Evolutionary conservation across 1,140 invertebrate genomes (phyloP).

Genomic region (Acromyrmex heyeri): DNA sequence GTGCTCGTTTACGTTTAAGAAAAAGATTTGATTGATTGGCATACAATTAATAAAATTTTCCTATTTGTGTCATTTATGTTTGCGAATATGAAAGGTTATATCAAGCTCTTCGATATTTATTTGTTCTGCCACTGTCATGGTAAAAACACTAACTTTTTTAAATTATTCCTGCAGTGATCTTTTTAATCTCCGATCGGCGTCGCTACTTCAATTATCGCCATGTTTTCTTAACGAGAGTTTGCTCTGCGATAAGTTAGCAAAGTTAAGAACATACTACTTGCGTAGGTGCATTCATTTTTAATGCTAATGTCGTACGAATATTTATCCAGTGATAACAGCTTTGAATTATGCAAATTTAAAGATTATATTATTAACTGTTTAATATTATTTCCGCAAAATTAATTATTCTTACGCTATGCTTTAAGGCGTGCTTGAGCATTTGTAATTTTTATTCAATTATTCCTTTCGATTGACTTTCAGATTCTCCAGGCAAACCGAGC

Average conservation of each 20-base stretch:
- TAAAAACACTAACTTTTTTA: constrained; percentile 10
- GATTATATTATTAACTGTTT: background rate
- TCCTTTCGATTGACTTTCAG: constrained; percentile 8
- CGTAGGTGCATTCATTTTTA: background rate
- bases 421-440: background rate
- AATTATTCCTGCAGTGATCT: constrained; percentile 5
- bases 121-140: constrained; percentile 1
- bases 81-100: constrained; percentile 21
- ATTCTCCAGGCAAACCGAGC: background rate
- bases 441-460: constrained; percentile 11
- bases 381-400: background rate
- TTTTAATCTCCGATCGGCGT: constrained; percentile 17
- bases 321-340: constrained; percentile 22
- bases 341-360: constrained; percentile 27
- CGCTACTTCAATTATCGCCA: constrained; percentile 23
- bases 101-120: constrained; percentile 9
- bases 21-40: background rate
- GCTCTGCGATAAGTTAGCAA: constrained; percentile 41
- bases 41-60: background rate
- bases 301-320: constrained; percentile 1
- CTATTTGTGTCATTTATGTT: background rate
- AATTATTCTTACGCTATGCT: background rate
- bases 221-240: constrained; percentile 53
- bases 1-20: background rate
- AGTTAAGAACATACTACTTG: background rate